Evolutionary conservation across 2,888 invertebrate species (phyloP).

Genomic region (Seira musarum): DNA sequence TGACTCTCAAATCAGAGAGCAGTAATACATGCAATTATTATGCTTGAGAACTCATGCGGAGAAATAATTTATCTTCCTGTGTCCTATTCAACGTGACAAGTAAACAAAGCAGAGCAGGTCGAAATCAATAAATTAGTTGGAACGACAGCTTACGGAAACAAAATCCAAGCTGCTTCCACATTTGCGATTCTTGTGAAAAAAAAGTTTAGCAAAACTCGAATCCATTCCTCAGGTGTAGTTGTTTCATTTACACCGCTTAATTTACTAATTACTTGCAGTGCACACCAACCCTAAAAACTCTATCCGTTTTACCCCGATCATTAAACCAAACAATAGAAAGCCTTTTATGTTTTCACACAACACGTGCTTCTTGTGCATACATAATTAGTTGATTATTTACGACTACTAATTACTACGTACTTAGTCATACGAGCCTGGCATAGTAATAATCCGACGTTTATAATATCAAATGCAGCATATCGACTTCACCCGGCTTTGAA

Average conservation of each 20-base stretch:
- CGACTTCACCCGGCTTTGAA: no score
- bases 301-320: not conserved
- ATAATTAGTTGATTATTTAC: constrained; percentile 50
- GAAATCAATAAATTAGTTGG: not conserved
- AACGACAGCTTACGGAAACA: no score
- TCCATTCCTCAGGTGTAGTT: not conserved
- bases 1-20: no score
- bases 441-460: no score
- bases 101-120: not conserved
- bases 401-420: constrained; percentile 34
- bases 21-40: not conserved
- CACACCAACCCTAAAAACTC: not conserved
- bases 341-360: not conserved
- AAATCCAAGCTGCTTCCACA: no score
- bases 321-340: not conserved
- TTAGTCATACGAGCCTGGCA: no score
- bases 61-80: not conserved
- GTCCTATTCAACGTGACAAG: not conserved
- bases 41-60: not conserved
- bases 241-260: not conserved
- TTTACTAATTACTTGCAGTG: not conserved
- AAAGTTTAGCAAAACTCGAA: no score
- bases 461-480: no score
- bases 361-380: not conserved
- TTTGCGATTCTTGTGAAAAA: no score